Conservation (phyloP, 2,797 vertebrate species). For the Telmatherina bonti region DNA sequence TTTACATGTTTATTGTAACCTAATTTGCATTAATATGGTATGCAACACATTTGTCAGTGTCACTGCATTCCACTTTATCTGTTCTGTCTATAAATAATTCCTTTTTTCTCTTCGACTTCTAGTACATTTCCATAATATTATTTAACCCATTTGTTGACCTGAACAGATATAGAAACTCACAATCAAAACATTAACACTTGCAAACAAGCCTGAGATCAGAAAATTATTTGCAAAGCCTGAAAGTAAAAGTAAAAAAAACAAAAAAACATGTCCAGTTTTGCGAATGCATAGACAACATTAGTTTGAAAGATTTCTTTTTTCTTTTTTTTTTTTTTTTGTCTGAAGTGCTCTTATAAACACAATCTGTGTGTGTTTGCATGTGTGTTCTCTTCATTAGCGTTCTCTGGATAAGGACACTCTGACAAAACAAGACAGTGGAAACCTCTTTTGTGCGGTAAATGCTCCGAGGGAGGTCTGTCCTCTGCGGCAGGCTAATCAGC, state of each 20-base stretch:
- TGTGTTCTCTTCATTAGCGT: slow-evolving; percentile 1
- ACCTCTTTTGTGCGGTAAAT: slow-evolving; percentile 10
- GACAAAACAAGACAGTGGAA: slow-evolving; percentile 21
- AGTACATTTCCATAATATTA: background rate
- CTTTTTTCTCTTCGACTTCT: background rate
- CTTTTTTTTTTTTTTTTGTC: too few relatives aligned
- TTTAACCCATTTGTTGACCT: background rate
- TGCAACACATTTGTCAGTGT: background rate
- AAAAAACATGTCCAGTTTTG: background rate
- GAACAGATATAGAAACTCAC: background rate
- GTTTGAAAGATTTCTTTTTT: background rate
- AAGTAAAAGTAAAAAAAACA: background rate
- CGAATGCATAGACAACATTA: background rate
- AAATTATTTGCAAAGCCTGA: background rate
- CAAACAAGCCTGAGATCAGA: background rate
- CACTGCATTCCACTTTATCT: background rate
- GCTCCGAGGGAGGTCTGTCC: slow-evolving; percentile 22
- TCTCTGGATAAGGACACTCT: slow-evolving; percentile 10
- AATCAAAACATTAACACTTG: background rate
- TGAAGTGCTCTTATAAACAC: background rate
- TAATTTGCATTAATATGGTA: background rate
- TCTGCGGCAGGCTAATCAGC: slow-evolving; percentile 27
- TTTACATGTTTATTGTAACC: background rate
- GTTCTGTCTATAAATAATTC: background rate
- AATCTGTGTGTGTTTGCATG: slow-evolving; percentile 7